Percentiles rank a stretch among this genome's conserved stretches.
Conservation (phyloP, 2,888 invertebrate species). For the Plutella xylostella region DNA sequence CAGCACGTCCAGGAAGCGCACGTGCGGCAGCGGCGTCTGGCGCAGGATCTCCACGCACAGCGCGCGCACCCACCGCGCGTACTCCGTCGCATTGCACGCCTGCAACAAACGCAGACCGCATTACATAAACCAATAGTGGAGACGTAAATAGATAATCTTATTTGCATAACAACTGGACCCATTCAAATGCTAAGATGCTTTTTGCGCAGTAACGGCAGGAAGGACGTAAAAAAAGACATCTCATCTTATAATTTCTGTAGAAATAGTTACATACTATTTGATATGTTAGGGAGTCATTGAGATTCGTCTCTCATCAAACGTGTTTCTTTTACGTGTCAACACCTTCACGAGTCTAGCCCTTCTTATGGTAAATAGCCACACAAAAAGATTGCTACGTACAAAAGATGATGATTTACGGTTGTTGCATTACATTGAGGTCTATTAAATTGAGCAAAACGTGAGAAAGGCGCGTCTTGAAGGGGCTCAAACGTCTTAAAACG, state of each 20-base stretch:
- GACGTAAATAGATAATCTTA: not conserved
- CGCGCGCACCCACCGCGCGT: conserved; percentile 80
- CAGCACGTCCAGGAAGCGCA: conserved; percentile 78
- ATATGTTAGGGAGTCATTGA: not conserved
- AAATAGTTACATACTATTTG: no score
- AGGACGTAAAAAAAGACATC: conserved; percentile 1
- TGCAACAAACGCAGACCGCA: conserved; percentile 63
- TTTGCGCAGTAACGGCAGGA: no score
- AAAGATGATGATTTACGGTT: conserved; percentile 61
- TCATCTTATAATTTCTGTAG: not conserved
- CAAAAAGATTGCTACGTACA: conserved; percentile 53
- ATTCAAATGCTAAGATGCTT: no score
- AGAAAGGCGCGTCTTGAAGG: conserved; percentile 49
- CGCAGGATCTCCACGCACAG: conserved; percentile 80
- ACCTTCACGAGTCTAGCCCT: conserved; percentile 64
- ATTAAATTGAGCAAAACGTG: conserved; percentile 56
- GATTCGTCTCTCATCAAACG: conserved; percentile 23
- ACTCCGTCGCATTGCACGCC: conserved; percentile 77
- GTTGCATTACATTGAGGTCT: conserved; percentile 52
- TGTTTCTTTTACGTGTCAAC: conserved; percentile 59
- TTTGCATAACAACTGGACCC: no score
- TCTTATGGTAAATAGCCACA: conserved; percentile 53
- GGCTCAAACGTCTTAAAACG: conserved; percentile 42
- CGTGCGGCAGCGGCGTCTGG: conserved; percentile 78
- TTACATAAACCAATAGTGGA: no score